Conservation (phyloP, 2,113 vertebrate genomes). For the Lepus europaeus region DNA sequence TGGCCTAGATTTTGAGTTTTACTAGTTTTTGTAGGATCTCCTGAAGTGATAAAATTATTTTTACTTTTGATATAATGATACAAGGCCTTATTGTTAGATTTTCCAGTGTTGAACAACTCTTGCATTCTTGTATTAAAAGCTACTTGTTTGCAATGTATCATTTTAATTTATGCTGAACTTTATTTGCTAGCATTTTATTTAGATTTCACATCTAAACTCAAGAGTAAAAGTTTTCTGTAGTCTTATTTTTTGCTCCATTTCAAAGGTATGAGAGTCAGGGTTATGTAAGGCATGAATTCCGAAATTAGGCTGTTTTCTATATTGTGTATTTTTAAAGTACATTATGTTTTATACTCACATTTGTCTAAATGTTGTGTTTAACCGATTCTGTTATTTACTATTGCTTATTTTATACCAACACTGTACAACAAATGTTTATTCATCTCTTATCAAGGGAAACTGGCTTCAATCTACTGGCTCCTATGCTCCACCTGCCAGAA, state of each 20-base stretch:
- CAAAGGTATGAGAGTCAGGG: background rate
- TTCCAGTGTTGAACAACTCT: background rate
- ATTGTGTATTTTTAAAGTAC: background rate
- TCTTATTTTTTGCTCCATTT: conserved; percentile 39
- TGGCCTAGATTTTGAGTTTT: background rate
- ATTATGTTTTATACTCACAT: background rate
- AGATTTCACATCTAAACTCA: conserved; percentile 53
- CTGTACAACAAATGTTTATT: background rate
- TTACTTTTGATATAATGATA: conserved; percentile 32
- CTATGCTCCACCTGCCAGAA: background rate
- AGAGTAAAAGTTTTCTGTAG: conserved; percentile 31
- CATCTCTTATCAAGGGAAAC: background rate
- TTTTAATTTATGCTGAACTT: conserved; percentile 44
- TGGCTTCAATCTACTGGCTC: background rate
- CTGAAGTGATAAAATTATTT: background rate
- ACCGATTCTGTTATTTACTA: background rate
- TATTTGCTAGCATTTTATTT: conserved; percentile 47
- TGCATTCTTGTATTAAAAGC: background rate
- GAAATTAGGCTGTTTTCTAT: background rate
- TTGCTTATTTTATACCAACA: background rate
- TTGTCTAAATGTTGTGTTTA: background rate
- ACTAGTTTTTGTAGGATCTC: background rate
- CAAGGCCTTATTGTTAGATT: conserved; percentile 33
- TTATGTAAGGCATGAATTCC: conserved; percentile 6
- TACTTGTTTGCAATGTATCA: conserved; percentile 33